phyloP scores from a whole-genome alignment of 2,888 invertebrate genomes.

The Nemapogon koenigi region DNA sequence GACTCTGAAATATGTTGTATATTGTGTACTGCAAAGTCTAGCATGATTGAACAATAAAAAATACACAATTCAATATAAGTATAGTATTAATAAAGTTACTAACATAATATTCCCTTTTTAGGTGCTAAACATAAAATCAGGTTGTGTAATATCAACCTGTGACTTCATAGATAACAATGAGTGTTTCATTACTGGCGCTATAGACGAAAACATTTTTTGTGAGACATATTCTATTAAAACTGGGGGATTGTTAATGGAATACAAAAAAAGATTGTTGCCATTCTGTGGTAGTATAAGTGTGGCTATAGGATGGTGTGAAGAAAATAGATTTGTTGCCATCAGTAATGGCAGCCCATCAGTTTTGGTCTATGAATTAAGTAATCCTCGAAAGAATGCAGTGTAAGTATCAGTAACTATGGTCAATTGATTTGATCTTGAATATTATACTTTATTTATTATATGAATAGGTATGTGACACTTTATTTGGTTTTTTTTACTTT shows the following conservation, averaged over 20 bases:
- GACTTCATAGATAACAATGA: slow-evolving; percentile 38
- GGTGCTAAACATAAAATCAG: too few species aligned
- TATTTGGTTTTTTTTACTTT: too few species aligned
- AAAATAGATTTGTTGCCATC: slow-evolving; percentile 44
- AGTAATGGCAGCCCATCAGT: slow-evolving; percentile 40
- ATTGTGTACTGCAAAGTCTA: too few species aligned
- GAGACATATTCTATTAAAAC: slow-evolving; percentile 34
- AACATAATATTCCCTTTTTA: too few species aligned
- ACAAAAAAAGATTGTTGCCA: slow-evolving; percentile 16
- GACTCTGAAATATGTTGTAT: too few species aligned
- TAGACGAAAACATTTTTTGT: slow-evolving; percentile 20
- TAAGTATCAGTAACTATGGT: slow-evolving; percentile 13
- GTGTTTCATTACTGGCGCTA: slow-evolving; percentile 35
- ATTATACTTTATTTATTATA: too few species aligned
- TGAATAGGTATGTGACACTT: too few species aligned
- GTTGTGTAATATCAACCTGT: slow-evolving; percentile 42
- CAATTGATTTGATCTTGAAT: too few species aligned
- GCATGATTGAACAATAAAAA: too few species aligned
- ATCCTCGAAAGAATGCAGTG: slow-evolving; percentile 27
- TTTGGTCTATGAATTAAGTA: slow-evolving; percentile 39
- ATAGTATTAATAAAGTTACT: too few species aligned
- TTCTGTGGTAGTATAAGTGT: slow-evolving; percentile 32
- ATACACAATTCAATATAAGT: too few species aligned
- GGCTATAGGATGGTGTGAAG: slow-evolving; percentile 41
- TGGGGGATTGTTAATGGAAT: slow-evolving; percentile 28